phyloP scores from a whole-genome alignment of 2,888 invertebrate genomes.

The Lissonota sp. region DNA sequence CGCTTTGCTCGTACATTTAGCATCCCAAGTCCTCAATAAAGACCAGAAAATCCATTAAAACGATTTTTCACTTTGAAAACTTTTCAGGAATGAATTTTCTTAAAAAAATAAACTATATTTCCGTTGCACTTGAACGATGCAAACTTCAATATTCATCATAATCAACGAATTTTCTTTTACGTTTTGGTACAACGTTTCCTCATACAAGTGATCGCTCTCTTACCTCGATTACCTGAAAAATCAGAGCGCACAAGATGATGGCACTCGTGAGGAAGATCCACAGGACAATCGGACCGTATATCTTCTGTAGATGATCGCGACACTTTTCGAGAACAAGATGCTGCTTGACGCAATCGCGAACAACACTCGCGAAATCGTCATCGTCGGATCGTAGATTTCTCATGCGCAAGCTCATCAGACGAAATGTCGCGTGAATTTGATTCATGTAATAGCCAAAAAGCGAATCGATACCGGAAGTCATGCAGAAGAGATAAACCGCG shows the following conservation, averaged over 20 bases:
- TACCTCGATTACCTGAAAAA: constrained; percentile 64
- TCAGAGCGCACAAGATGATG: constrained; percentile 60
- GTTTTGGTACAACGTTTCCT: too few species aligned
- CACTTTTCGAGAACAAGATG: constrained; percentile 51
- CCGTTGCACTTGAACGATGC: too few species aligned
- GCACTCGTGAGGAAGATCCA: constrained; percentile 61
- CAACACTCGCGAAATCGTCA: neutral
- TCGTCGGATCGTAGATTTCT: constrained; percentile 33
- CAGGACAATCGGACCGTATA: constrained; percentile 62
- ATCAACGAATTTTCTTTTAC: too few species aligned
- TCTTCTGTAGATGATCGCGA: constrained; percentile 52
- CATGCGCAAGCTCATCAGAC: constrained; percentile 50
- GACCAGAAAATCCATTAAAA: too few species aligned
- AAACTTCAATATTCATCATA: too few species aligned
- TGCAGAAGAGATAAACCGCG: constrained; percentile 48
- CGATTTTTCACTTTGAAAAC: too few species aligned
- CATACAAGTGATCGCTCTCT: neutral
- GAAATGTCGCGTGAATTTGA: constrained; percentile 57
- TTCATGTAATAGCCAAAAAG: constrained; percentile 64
- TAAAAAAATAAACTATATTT: too few species aligned
- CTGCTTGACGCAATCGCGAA: constrained; percentile 48
- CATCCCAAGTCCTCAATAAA: neutral
- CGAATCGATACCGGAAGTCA: constrained; percentile 63
- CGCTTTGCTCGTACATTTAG: too few species aligned
- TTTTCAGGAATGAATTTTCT: too few species aligned